A percentile compares a stretch with the other conserved stretches of the same genome.
phyloP scores from a whole-genome alignment of 1,140 invertebrate genomes.

The Tribolium castaneum region DNA sequence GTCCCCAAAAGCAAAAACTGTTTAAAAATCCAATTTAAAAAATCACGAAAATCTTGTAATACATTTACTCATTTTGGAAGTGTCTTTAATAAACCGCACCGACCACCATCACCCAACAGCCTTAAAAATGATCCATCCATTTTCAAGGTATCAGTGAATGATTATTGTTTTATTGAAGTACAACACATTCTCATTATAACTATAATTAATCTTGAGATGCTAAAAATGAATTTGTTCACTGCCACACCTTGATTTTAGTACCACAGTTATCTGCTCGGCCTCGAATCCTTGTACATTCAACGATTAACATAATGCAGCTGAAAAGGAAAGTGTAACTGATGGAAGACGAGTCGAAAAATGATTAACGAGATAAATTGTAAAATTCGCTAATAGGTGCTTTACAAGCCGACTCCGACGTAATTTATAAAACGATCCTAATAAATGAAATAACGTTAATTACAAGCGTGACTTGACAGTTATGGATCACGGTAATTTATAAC shows the following conservation, averaged over 20 bases:
- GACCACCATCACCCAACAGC: slow-evolving; percentile 4
- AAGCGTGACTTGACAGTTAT: slow-evolving; percentile 8
- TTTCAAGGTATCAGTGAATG: slow-evolving; percentile 26
- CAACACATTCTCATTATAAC: slow-evolving; percentile 33
- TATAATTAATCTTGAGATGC: slow-evolving; percentile 43
- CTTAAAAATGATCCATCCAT: slow-evolving; percentile 2
- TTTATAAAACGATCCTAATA: neutral
- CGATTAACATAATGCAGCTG: slow-evolving; percentile 32
- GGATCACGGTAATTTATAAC: slow-evolving; percentile 18
- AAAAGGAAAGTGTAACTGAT: slow-evolving; percentile 23
- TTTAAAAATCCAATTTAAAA: slow-evolving; percentile 14
- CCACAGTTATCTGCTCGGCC: slow-evolving; percentile 36
- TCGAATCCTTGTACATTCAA: slow-evolving; percentile 32
- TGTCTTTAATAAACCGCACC: slow-evolving; percentile 1
- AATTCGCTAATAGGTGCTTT: slow-evolving; percentile 17
- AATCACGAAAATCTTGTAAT: slow-evolving; percentile 7
- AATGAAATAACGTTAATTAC: slow-evolving; percentile 9
- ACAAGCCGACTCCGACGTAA: neutral
- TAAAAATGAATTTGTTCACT: slow-evolving; percentile 42
- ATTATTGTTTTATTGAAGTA: slow-evolving; percentile 28
- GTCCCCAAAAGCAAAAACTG: neutral
- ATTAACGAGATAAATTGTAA: neutral
- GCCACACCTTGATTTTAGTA: slow-evolving; percentile 42
- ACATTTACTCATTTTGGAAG: neutral
- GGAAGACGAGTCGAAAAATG: slow-evolving; percentile 3